A percentile compares a stretch with the other conserved stretches of the same genome.
Conservation (phyloP, 2,888 invertebrate genomes). For the Pollenia labialis region DNA sequence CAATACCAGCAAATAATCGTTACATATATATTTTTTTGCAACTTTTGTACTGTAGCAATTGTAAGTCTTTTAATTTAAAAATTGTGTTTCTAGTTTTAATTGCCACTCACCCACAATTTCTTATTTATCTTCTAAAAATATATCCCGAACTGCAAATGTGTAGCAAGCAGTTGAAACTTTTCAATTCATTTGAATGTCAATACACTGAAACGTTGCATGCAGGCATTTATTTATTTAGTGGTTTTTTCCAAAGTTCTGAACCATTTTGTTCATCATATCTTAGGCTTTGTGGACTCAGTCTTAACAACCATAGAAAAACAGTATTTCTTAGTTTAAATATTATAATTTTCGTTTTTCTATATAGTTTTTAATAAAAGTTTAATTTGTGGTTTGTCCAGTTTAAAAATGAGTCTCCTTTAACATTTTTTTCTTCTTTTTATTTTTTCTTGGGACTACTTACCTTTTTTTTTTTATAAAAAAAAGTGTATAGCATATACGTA, state of each 20-base stretch:
- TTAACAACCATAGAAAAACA: slow-evolving; percentile 1
- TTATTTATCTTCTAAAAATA: not conserved
- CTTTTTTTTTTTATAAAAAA: not conserved
- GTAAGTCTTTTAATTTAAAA: too few relatives aligned
- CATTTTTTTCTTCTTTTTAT: not conserved
- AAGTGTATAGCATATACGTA: not conserved
- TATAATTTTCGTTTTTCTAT: slow-evolving; percentile 28
- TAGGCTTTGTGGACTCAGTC: not conserved
- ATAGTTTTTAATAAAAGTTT: slow-evolving; percentile 52
- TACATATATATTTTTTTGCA: too few relatives aligned
- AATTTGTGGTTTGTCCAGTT: slow-evolving; percentile 67
- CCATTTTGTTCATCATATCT: slow-evolving; percentile 53
- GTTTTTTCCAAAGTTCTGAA: slow-evolving; percentile 19
- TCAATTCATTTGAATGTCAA: slow-evolving; percentile 60
- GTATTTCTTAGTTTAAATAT: slow-evolving; percentile 38
- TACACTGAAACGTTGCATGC: slow-evolving; percentile 60
- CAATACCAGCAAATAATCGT: too few relatives aligned
- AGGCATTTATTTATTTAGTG: slow-evolving; percentile 31
- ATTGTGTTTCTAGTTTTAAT: too few relatives aligned
- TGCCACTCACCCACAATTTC: not conserved
- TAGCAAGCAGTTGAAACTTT: slow-evolving; percentile 50
- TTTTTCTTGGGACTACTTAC: not conserved
- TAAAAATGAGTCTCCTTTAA: slow-evolving; percentile 39
- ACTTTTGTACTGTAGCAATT: too few relatives aligned
- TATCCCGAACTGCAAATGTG: slow-evolving; percentile 1